Conservation (phyloP, 1,140 invertebrate genomes). For the Zaprionus nigranus region DNA sequence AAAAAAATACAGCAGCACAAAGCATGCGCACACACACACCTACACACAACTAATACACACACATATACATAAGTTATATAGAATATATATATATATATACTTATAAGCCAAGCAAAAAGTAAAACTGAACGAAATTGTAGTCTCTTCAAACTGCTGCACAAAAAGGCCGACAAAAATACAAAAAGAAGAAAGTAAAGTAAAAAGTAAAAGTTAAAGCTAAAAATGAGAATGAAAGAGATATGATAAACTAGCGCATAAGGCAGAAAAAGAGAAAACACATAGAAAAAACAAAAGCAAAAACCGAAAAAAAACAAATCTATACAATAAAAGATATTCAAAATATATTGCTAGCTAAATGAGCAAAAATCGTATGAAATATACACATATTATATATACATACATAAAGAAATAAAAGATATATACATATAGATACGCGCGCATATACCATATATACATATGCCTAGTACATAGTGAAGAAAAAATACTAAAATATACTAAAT, state of each 20-base stretch:
- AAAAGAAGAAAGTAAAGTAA: conserved; percentile 56
- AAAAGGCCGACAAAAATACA: conserved; percentile 39
- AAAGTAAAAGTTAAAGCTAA: conserved; percentile 36
- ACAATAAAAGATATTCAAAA: conserved; percentile 81
- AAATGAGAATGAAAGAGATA: conserved; percentile 23
- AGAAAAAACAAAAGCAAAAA: conserved; percentile 11
- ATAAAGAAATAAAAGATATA: conserved; percentile 33
- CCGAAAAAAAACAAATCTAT: conserved; percentile 45
- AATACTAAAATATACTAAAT: conserved; percentile 27
- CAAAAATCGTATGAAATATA: conserved; percentile 54
- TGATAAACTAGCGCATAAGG: conserved; percentile 22
- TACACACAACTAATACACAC: conserved; percentile 40
- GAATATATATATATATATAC: conserved; percentile 33
- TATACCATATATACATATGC: conserved; percentile 41
- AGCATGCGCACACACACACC: conserved; percentile 43
- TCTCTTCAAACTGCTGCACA: conserved; percentile 40
- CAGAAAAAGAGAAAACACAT: conserved; percentile 7
- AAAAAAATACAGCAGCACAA: conserved; percentile 45
- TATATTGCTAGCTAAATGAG: conserved; percentile 65
- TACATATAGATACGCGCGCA: conserved; percentile 55
- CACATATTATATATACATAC: conserved; percentile 47
- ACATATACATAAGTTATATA: conserved; percentile 39
- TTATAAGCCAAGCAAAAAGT: conserved; percentile 65
- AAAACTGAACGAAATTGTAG: conserved; percentile 79
- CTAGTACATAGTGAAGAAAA: conserved; percentile 56